Percentiles rank a stretch among this genome's conserved stretches.
Evolutionary conservation across 2,797 vertebrate species (phyloP).

Genomic region (Psittacula echo): DNA sequence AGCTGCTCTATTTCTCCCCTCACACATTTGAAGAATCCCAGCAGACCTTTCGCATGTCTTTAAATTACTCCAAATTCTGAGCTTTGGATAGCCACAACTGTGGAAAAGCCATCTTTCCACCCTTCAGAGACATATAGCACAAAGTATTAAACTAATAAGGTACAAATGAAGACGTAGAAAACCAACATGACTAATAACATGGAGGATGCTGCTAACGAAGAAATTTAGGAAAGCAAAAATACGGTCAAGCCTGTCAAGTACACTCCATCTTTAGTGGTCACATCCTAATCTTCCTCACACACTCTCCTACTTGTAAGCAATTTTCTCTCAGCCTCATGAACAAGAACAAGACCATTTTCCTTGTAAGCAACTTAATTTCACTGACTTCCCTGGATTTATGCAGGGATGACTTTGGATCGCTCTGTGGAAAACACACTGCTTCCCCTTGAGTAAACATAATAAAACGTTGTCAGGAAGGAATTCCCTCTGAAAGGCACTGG

Average conservation of each 20-base stretch:
- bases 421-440: background rate
- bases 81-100: background rate
- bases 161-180: background rate
- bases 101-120: background rate
- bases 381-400: background rate
- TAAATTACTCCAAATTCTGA: background rate
- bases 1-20: background rate
- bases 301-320: background rate
- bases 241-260: background rate
- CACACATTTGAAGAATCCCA: background rate
- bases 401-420: background rate
- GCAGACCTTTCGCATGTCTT: background rate
- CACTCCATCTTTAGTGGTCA: background rate
- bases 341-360: background rate
- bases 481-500: conserved; percentile 3
- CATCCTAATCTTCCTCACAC: background rate
- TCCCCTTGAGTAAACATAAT: background rate
- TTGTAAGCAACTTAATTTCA: background rate
- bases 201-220: background rate
- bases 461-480: conserved; percentile 11
- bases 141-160: background rate
- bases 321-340: background rate
- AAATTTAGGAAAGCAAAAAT: background rate
- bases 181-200: background rate
- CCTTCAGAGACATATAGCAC: background rate